Evolutionary conservation across 53 echinoderm and acorn worm species (phyloP).

Genomic region (Zoroaster sp.): DNA sequence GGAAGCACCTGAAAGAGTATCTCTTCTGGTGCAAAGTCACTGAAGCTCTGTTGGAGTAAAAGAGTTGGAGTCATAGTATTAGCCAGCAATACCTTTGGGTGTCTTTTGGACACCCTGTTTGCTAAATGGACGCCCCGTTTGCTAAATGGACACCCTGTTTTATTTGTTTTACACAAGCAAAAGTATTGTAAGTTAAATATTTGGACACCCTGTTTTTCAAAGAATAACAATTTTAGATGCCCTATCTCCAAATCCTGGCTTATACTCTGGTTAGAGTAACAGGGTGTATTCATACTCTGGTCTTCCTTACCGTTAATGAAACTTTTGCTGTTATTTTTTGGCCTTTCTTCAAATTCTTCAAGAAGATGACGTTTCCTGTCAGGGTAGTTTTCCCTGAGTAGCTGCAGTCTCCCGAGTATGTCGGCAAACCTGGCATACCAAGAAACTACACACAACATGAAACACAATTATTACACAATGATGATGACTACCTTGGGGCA

Average conservation of each 20-base stretch:
- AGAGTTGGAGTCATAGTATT: no score
- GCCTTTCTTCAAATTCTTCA: conserved; percentile 81
- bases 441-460: conserved; percentile 65
- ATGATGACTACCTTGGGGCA: no score
- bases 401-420: conserved; percentile 74
- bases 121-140: no score
- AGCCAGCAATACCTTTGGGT: no score
- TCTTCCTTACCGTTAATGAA: conserved; percentile 62
- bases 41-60: conserved; percentile 27
- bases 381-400: conserved; percentile 71
- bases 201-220: no score
- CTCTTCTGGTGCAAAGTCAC: neutral
- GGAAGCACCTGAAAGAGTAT: neutral
- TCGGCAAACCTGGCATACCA: conserved; percentile 69
- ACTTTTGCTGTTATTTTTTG: conserved; percentile 76
- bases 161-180: no score
- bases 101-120: no score
- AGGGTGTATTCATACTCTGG: neutral
- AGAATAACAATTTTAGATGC: no score
- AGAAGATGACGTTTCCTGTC: conserved; percentile 66
- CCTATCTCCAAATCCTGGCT: no score
- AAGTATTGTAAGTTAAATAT: no score
- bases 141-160: no score
- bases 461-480: no score
- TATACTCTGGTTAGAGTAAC: neutral